Base-by-base conservation (phyloP, 2,113 vertebrate genomes). In the Leuciscus idus region DNA sequence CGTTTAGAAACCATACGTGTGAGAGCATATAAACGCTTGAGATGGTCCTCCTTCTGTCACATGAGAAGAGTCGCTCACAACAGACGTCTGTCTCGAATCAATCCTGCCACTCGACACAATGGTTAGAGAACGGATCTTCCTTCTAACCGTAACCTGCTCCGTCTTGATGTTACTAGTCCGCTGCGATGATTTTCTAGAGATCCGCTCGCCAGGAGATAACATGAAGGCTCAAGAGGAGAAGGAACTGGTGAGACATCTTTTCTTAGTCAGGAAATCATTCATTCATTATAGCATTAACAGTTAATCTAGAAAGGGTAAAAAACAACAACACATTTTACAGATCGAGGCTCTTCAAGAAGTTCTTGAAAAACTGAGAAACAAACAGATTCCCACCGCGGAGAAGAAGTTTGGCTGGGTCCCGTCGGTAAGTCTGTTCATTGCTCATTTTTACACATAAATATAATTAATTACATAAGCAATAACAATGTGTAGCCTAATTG, bases 391-490 rank as follows among this genome's bases (percentile, higher is more conserved):
- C 0, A 84, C 91, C 2, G 82, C 90, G 3, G 94, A 95, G 93
- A 97, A 96, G 87, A 94, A 96, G 75, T 91, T 95, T 36, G 94
- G 95, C 88, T 93, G 94, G 94, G 91, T 96, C 26, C 93, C 95
- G 10, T 89, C 77, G 87, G 96, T 96, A 92, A 50, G 93, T 30
- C 30, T 30, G 21, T 5, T 23, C 6, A 62, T n/a, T 26, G 15
- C 8, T 26, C 28, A 81, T 33, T 68, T 33, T 33, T 61, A 43
- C 8, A 68, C 12, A 39, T 84, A 3, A 8, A 33, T 62, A 21
- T 39, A 50, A 26, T 68, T n/a, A 7, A 68, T 19, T 68, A 19
- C 17, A 64, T 5, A 4, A 6, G n/a, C 61, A 64, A 70, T 23
- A 21, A 21, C 66, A 70, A 39, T 72, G 33, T 72, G 68, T 2